phyloP scores from a whole-genome alignment of 2,797 vertebrate species.

The Xiphophorus birchmanni region DNA sequence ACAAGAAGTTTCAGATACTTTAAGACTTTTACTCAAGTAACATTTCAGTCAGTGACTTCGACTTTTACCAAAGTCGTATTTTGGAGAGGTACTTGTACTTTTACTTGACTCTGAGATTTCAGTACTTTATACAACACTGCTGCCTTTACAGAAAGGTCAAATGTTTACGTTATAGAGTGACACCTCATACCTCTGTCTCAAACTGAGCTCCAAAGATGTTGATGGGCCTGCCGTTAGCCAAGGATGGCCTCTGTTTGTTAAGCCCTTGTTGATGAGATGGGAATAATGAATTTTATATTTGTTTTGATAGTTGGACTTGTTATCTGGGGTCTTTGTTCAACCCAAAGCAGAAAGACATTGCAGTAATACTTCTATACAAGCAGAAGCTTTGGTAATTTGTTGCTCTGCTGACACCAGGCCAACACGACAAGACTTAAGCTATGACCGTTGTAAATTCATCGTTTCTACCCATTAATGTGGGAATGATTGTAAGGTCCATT shows the following conservation, averaged over 20 bases:
- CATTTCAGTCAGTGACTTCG: too few relatives aligned
- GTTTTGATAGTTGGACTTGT: neutral
- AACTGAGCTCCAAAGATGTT: conserved; percentile 89
- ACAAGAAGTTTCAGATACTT: too few relatives aligned
- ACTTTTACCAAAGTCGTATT: too few relatives aligned
- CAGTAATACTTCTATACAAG: neutral
- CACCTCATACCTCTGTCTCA: conserved; percentile 84
- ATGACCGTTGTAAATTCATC: neutral
- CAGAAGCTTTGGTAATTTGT: neutral
- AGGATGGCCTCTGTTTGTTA: conserved; percentile 72
- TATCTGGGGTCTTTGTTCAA: neutral
- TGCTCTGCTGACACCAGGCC: neutral
- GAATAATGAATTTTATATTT: neutral
- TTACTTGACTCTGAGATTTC: too few relatives aligned
- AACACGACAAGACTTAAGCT: neutral
- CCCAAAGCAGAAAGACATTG: neutral
- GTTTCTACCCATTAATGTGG: neutral
- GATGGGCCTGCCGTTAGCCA: conserved; percentile 76
- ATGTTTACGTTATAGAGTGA: neutral
- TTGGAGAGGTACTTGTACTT: too few relatives aligned
- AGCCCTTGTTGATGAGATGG: conserved; percentile 57
- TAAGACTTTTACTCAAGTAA: too few relatives aligned
- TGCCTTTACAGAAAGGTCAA: neutral
- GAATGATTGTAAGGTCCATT: neutral
- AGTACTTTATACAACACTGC: too few relatives aligned